These are phyloP conservation scores for Calosoma granatense DNA, from an alignment of 1,140 invertebrate genomes.

Conservation along the genomic window DNA sequence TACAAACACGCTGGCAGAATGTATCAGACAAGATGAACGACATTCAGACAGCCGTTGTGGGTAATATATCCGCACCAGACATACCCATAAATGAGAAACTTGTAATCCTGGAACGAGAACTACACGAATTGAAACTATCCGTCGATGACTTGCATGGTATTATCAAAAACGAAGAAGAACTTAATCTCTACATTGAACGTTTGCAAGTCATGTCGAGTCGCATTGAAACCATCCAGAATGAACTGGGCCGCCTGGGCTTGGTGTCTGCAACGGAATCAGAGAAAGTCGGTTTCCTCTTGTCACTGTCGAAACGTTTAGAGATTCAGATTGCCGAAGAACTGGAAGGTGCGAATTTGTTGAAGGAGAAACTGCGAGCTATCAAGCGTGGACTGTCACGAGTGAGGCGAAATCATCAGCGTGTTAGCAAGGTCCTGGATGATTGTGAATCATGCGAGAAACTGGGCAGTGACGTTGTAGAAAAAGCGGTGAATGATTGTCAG, in stretches of 20 bases:
- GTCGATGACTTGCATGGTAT: conserved; percentile 61
- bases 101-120: conserved; percentile 57
- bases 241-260: conserved; percentile 60
- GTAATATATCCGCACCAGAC: conserved; percentile 57
- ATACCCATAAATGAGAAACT: conserved; percentile 61
- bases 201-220: conserved; percentile 62
- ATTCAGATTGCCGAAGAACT: conserved; percentile 61
- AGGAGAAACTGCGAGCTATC: conserved; percentile 58
- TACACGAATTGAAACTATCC: conserved; percentile 54
- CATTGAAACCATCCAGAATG: conserved; percentile 65
- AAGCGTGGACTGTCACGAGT: conserved; percentile 55
- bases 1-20: conserved; percentile 64
- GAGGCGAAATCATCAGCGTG: conserved; percentile 52
- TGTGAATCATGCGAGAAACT: conserved; percentile 58
- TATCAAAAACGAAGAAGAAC: conserved; percentile 69
- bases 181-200: conserved; percentile 67
- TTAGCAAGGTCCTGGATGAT: conserved; percentile 52
- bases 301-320: conserved; percentile 55
- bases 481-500: conserved; percentile 55
- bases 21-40: conserved; percentile 50
- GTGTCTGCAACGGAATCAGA: conserved; percentile 62
- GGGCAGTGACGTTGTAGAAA: conserved; percentile 58
- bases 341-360: conserved; percentile 54
- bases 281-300: conserved; percentile 56
- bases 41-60: conserved; percentile 53